These are phyloP conservation scores for Leucosticte australis DNA, from an alignment of 2,113 vertebrate species.

Conservation along the genomic window DNA sequence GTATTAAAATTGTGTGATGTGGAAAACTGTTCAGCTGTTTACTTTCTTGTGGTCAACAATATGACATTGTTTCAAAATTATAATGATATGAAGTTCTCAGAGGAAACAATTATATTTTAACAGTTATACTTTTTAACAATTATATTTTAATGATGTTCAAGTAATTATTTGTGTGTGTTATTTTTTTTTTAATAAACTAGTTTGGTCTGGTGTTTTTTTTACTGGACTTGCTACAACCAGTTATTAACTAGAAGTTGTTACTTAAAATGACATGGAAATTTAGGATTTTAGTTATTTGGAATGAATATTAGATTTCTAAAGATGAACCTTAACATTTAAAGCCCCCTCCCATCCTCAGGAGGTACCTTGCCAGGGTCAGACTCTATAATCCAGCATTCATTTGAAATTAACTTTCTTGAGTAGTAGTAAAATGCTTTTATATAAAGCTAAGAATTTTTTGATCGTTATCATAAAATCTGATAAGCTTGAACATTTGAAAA, in stretches of 20 bases:
- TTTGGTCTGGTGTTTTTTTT: not conserved
- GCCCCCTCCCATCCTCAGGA: not conserved
- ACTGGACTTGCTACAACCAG: not conserved
- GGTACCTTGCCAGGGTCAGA: slow-evolving; percentile 37
- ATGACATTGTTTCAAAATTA: not conserved
- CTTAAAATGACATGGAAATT: slow-evolving; percentile 13
- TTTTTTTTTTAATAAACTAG: not conserved
- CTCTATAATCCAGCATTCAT: slow-evolving; percentile 22
- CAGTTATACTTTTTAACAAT: not conserved
- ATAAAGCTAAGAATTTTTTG: not conserved
- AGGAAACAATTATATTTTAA: not conserved
- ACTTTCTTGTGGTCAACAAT: not conserved
- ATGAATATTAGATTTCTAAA: not conserved
- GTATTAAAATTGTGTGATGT: not conserved
- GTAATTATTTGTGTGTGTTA: not conserved
- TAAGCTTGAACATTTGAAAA: not conserved
- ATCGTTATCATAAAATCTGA: not conserved
- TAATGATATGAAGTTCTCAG: not conserved
- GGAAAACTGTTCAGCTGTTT: not conserved
- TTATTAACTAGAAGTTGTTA: not conserved
- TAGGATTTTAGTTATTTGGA: slow-evolving; percentile 10
- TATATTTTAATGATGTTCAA: not conserved
- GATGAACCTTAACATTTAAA: not conserved
- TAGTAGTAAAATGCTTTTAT: slow-evolving; percentile 12
- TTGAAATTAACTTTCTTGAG: slow-evolving; percentile 37